Conservation (phyloP, 2,797 vertebrate species). For the Etheostoma perlongum region DNA sequence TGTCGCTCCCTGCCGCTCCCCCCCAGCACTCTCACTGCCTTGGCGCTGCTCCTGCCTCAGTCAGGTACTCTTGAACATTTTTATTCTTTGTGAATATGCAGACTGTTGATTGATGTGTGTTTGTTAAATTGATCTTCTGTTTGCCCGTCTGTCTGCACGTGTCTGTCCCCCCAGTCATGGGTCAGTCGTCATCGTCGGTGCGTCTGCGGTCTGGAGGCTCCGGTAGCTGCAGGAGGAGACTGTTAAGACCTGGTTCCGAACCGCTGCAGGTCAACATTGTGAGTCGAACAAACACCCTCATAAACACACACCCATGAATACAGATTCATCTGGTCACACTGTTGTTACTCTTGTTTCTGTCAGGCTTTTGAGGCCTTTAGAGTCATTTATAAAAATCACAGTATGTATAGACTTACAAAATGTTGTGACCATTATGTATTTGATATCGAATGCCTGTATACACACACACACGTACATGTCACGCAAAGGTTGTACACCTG, state of each 20-base stretch:
- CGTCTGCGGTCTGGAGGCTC: constrained; percentile 79
- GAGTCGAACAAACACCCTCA: constrained; percentile 70
- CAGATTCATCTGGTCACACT: constrained; percentile 7
- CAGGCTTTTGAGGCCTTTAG: constrained; percentile 1
- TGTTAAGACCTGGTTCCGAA: constrained; percentile 89
- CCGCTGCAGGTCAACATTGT: constrained; percentile 91
- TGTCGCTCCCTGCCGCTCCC: constrained; percentile 89
- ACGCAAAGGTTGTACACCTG: constrained; percentile 4
- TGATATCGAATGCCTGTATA: not conserved
- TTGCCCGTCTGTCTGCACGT: constrained; percentile 10
- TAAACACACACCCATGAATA: constrained; percentile 21
- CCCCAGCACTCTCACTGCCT: constrained; percentile 85
- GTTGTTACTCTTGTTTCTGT: constrained; percentile 11
- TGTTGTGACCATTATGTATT: not conserved
- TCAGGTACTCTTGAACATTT: constrained; percentile 74
- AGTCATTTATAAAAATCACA: not conserved
- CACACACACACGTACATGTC: constrained; percentile 4
- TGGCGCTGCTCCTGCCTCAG: constrained; percentile 79
- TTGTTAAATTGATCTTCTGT: constrained; percentile 7
- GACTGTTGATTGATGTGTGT: not conserved
- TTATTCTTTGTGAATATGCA: constrained; percentile 15
- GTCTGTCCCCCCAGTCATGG: constrained; percentile 76
- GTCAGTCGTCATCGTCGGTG: constrained; percentile 84
- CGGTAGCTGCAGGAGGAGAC: constrained; percentile 85
- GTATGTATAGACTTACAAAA: not conserved